phyloP scores from a whole-genome alignment of 2,797 vertebrate species.

The Tokudaia muenninki region DNA sequence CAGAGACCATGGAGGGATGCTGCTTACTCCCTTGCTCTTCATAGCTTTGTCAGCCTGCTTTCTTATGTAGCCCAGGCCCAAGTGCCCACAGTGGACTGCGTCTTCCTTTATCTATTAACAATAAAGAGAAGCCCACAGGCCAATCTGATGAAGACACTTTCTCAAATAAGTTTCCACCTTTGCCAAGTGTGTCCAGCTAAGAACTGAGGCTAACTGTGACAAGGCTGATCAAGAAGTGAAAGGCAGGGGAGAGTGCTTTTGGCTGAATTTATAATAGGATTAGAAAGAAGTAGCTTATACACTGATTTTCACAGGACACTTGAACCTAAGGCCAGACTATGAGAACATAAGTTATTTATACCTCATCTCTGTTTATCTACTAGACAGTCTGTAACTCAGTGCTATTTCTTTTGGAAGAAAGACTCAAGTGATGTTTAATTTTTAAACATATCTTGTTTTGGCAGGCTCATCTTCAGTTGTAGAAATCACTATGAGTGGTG shows the following conservation, averaged over 20 bases:
- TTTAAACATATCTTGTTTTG: constrained; percentile 62
- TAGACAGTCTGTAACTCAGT: constrained; percentile 41
- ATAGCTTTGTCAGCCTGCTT: not conserved
- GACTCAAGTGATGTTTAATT: constrained; percentile 63
- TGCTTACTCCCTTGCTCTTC: not conserved
- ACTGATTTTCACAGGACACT: constrained; percentile 32
- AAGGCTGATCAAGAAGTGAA: constrained; percentile 27
- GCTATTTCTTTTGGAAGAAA: constrained; percentile 66
- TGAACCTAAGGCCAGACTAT: constrained; percentile 38
- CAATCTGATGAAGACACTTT: not conserved
- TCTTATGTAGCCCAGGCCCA: not conserved
- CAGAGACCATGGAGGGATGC: not conserved
- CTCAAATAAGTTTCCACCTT: not conserved
- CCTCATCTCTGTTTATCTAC: constrained; percentile 17
- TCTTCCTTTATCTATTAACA: not conserved
- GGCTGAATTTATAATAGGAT: constrained; percentile 46
- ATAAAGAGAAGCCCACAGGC: not conserved
- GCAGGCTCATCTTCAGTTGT: constrained; percentile 6
- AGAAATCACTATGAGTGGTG: not conserved
- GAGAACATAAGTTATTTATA: constrained; percentile 64
- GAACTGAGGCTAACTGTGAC: not conserved
- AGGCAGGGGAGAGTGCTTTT: constrained; percentile 40
- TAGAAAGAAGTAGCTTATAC: constrained; percentile 9
- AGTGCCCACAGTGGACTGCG: too few relatives aligned
- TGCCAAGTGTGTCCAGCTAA: not conserved